Evolutionary conservation across 35 echinoderm and acorn worm species (phyloP), one percentile per base, ranked within the genome.

Genomic region (Diadema setosum): DNA sequence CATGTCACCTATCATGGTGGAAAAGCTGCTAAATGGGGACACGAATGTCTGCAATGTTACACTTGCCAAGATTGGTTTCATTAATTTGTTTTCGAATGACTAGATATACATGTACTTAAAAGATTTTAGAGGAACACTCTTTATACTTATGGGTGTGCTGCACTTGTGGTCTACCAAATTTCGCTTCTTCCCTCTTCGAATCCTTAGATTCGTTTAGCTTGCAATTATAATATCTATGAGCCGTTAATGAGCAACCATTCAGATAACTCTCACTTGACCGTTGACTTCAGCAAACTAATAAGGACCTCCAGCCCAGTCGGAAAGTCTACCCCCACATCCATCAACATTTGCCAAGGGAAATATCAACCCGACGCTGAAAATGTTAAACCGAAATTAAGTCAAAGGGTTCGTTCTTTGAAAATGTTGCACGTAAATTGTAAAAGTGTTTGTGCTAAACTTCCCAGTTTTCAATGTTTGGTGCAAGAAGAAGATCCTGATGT

Each of bases 341-440:
- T 18, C 21, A 46, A 23, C 61, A 80, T 31, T 15, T 17, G n/a
- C 32, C 29, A 52, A 0, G 76, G 21, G 23, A 41, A 16, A 33
- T 37, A 41, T 70, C 21, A 42, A 29, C 42, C 16, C 39, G 20
- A 15, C 31, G 85, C 82, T 32, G 35, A 70, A 36, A n/a, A n/a
- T n/a, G n/a, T n/a, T n/a, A n/a, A n/a, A n/a, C n/a, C n/a, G n/a
- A n/a, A n/a, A n/a, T n/a, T n/a, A n/a, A n/a, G n/a, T n/a, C 31
- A 20, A 20, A 67, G 61, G 40, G 23, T 69, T 60, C 36, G 58
- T 11, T 42, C 49, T 33, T 33, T 91, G 14, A 86, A 91, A 15
- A 49, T 91, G 12, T 5, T 91, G 0, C 84, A 91, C 39, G 5
- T 86, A 36, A 91, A 91, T 40, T 92, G 90, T 50, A 83, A 87